Evolutionary conservation across 2,113 vertebrate genomes (phyloP).

Genomic region (Myrmecobius fasciatus): DNA sequence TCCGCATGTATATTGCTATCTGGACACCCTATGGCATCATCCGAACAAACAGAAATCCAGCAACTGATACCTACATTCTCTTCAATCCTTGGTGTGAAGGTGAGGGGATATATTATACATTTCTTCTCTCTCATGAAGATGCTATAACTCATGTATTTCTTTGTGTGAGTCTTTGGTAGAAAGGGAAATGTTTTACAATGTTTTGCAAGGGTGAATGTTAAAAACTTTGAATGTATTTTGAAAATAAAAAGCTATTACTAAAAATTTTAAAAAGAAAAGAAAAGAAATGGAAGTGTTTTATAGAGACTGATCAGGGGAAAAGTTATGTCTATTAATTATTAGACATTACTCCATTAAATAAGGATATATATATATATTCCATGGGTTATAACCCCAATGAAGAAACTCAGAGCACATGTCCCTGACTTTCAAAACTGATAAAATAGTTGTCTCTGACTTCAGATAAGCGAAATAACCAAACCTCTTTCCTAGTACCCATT

Average conservation of each 20-base stretch:
- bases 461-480: constrained; percentile 12
- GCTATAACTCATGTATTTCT: neutral
- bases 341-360: neutral
- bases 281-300: neutral
- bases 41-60: constrained; percentile 86
- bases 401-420: neutral
- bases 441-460: constrained; percentile 4
- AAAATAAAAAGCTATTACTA: too few relatives aligned
- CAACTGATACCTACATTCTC: constrained; percentile 90
- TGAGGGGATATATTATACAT: constrained; percentile 69
- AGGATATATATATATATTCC: neutral
- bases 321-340: neutral
- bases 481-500: neutral
- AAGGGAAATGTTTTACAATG: neutral
- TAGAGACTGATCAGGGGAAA: neutral
- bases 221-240: too few relatives aligned
- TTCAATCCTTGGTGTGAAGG: constrained; percentile 96
- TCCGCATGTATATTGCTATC: constrained; percentile 91
- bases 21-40: constrained; percentile 91
- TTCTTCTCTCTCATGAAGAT: neutral
- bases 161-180: neutral
- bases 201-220: too few relatives aligned
- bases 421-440: constrained; percentile 37
- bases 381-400: neutral
- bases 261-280: too few relatives aligned